Percentiles rank a stretch among this genome's conserved stretches.
Evolutionary conservation across 1,140 invertebrate genomes (phyloP).

Genomic region (Hylaeus volcanicus): DNA sequence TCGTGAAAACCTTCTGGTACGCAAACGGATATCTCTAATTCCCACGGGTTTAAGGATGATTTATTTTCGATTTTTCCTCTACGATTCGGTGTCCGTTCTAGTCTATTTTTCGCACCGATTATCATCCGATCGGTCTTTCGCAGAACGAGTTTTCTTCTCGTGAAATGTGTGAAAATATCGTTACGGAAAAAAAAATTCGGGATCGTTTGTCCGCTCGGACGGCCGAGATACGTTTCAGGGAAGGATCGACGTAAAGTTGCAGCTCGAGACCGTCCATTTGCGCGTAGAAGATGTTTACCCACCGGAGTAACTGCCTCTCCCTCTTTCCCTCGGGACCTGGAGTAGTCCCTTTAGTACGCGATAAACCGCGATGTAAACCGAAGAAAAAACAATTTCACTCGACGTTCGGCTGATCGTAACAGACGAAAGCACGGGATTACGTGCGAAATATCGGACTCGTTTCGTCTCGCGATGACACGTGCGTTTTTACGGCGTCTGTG

Average conservation of each 20-base stretch:
- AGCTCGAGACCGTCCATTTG: not conserved
- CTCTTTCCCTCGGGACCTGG: not conserved
- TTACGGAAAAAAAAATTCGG: too few species aligned
- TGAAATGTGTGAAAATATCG: too few species aligned
- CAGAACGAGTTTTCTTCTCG: too few species aligned
- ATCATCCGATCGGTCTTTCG: too few species aligned
- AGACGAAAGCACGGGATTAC: constrained; percentile 3
- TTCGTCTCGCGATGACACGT: not conserved
- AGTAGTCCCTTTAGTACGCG: constrained; percentile 1
- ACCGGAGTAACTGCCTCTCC: not conserved
- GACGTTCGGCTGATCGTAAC: not conserved
- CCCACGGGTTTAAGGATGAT: too few species aligned
- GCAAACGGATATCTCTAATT: too few species aligned
- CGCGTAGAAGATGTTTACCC: not conserved
- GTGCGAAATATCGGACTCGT: not conserved
- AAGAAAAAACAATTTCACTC: constrained; percentile 24
- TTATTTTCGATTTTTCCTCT: too few species aligned
- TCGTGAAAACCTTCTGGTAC: too few species aligned
- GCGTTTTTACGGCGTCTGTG: not conserved
- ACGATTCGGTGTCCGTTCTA: too few species aligned
- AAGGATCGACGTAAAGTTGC: not conserved
- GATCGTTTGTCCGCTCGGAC: not conserved
- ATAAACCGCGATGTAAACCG: constrained; percentile 23
- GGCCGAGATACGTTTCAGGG: not conserved
- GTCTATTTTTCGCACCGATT: too few species aligned